A percentile compares a stretch with the other conserved stretches of the same genome.
Conservation (phyloP, 1,140 invertebrate genomes). For the Lepidurus couesii region DNA sequence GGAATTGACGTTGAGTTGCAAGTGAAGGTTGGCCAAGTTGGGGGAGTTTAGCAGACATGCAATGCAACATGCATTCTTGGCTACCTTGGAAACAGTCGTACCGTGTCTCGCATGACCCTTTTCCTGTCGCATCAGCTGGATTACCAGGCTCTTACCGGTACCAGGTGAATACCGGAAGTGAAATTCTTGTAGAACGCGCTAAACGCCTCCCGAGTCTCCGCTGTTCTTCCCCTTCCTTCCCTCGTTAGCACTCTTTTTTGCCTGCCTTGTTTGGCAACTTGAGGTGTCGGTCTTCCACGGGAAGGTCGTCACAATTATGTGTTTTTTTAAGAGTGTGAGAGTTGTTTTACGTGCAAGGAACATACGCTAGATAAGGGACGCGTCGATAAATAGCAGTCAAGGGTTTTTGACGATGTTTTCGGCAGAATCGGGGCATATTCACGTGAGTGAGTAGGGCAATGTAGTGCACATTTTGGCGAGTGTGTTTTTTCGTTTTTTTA, state of each 20-base stretch:
- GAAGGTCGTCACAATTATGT: not conserved
- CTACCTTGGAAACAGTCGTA: slow-evolving; percentile 15
- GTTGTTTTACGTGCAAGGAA: not conserved
- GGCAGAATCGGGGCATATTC: not conserved
- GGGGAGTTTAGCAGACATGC: not conserved
- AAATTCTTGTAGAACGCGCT: not conserved
- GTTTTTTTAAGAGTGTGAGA: not conserved
- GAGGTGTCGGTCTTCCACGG: not conserved
- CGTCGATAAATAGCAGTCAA: not conserved
- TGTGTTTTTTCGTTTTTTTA: not conserved
- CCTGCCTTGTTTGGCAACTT: not conserved
- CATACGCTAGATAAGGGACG: not conserved
- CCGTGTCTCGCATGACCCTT: not conserved
- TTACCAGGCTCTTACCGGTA: slow-evolving; percentile 12
- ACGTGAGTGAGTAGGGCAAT: not conserved
- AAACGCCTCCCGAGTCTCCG: not conserved
- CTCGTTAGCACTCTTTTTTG: not conserved
- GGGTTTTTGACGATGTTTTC: no score
- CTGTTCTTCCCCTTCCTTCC: not conserved
- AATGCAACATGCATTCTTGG: slow-evolving; percentile 14
- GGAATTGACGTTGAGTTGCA: not conserved
- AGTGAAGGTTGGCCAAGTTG: not conserved
- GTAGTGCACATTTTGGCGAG: not conserved
- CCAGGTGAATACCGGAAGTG: slow-evolving; percentile 20
- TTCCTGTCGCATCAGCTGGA: not conserved